Evolutionary conservation across 2,888 invertebrate species (phyloP).

Genomic region (Drosophila anomelani): DNA sequence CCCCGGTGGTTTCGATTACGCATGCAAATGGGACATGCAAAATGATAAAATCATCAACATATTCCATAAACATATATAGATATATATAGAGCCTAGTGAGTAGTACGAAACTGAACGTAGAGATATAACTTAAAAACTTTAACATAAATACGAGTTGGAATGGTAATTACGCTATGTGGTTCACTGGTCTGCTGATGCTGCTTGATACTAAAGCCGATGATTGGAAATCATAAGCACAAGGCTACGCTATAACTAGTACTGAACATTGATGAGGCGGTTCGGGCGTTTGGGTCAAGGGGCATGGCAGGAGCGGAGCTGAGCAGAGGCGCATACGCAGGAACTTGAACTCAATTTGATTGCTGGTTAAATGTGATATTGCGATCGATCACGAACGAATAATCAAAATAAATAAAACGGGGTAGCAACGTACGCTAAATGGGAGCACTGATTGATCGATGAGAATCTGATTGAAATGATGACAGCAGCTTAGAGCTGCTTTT

Average conservation of each 20-base stretch:
- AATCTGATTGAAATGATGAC: slow-evolving; percentile 50
- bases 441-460: slow-evolving; percentile 67
- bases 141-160: slow-evolving; percentile 29
- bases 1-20: slow-evolving; percentile 20
- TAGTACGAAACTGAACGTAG: slow-evolving; percentile 26
- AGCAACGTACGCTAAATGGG: slow-evolving; percentile 54
- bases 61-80: slow-evolving; percentile 45
- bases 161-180: slow-evolving; percentile 45
- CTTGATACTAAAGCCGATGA: slow-evolving; percentile 30
- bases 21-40: slow-evolving; percentile 70
- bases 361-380: slow-evolving; percentile 55
- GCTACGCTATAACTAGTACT: slow-evolving; percentile 49
- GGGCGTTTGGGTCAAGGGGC: slow-evolving; percentile 39
- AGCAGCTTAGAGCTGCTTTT: slow-evolving; percentile 33
- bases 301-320: slow-evolving; percentile 35
- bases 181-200: slow-evolving; percentile 34
- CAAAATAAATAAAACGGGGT: slow-evolving; percentile 15
- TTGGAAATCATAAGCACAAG: slow-evolving; percentile 50
- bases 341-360: slow-evolving; percentile 53
- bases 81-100: slow-evolving; percentile 29
- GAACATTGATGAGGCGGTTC: slow-evolving; percentile 52
- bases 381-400: slow-evolving; percentile 39
- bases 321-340: slow-evolving; percentile 33
- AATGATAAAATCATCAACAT: slow-evolving; percentile 44
- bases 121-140: slow-evolving; percentile 34